Percentiles rank a stretch among this genome's conserved stretches.
These are phyloP conservation scores for Gobionotothen gibberifrons DNA, from an alignment of 2,797 vertebrate genomes.

Conservation along the genomic window DNA sequence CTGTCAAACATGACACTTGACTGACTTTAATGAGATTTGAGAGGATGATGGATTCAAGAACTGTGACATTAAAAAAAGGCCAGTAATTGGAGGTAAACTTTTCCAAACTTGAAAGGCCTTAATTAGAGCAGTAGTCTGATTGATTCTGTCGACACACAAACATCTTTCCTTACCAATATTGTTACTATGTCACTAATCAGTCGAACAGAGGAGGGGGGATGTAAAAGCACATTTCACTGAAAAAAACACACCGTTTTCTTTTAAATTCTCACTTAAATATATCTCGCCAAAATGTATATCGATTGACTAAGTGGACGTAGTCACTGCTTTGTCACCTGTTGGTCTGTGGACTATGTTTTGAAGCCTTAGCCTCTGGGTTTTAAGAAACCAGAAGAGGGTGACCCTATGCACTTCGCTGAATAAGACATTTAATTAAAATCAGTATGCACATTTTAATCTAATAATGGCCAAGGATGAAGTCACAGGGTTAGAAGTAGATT, in stretches of 20 bases:
- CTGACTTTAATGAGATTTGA: constrained; percentile 4
- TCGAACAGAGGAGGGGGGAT: neutral
- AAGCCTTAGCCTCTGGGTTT: no score
- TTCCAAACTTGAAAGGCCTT: neutral
- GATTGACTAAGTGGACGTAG: no score
- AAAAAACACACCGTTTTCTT: neutral
- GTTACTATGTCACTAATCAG: neutral
- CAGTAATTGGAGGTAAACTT: constrained; percentile 1
- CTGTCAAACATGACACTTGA: constrained; percentile 17
- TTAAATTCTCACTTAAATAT: neutral
- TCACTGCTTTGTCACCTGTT: no score
- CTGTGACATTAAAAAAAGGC: constrained; percentile 8
- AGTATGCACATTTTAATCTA: neutral
- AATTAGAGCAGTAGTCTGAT: neutral
- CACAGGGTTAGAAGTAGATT: neutral
- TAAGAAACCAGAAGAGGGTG: no score
- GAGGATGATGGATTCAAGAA: constrained; percentile 15
- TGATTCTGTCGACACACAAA: neutral
- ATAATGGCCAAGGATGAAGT: neutral
- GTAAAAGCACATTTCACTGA: neutral
- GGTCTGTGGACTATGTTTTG: no score
- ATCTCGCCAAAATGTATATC: no score
- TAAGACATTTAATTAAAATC: neutral
- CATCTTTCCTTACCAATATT: neutral
- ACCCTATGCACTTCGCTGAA: no score